phyloP scores from a whole-genome alignment of 2,113 vertebrate genomes.

The Bambusicola thoracicus region DNA sequence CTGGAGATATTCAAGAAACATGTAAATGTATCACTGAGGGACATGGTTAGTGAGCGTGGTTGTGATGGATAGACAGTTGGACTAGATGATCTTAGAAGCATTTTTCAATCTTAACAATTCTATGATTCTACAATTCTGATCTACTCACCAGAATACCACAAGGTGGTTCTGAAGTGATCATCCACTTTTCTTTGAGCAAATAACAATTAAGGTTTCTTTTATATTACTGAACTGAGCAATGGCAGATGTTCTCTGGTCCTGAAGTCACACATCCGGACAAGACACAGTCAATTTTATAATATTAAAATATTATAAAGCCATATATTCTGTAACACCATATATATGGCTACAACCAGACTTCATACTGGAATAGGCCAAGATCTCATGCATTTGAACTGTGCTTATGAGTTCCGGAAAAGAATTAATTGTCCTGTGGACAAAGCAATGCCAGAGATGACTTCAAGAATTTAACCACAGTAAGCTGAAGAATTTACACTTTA shows the following conservation, averaged over 20 bases:
- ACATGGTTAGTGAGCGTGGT: too few species aligned
- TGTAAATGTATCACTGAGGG: too few species aligned
- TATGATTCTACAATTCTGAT: too few species aligned
- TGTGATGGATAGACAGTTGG: too few species aligned
- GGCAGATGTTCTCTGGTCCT: neutral
- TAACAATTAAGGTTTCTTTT: neutral
- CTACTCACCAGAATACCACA: neutral
- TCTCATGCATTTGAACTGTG: neutral
- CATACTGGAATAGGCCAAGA: neutral
- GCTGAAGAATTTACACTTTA: neutral
- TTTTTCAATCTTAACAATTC: too few species aligned
- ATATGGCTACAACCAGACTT: neutral
- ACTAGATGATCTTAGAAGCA: too few species aligned
- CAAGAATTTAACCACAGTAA: neutral
- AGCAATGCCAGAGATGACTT: neutral
- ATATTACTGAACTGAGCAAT: neutral
- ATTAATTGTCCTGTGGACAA: neutral
- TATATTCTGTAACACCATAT: too few species aligned
- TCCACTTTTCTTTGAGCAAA: neutral
- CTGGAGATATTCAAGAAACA: too few species aligned
- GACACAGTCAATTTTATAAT: neutral
- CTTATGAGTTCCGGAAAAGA: neutral
- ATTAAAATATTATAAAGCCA: too few species aligned
- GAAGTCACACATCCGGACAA: neutral
- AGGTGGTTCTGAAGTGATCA: neutral